Conservation (phyloP, 2,888 invertebrate genomes). For the Pammene aurita region DNA sequence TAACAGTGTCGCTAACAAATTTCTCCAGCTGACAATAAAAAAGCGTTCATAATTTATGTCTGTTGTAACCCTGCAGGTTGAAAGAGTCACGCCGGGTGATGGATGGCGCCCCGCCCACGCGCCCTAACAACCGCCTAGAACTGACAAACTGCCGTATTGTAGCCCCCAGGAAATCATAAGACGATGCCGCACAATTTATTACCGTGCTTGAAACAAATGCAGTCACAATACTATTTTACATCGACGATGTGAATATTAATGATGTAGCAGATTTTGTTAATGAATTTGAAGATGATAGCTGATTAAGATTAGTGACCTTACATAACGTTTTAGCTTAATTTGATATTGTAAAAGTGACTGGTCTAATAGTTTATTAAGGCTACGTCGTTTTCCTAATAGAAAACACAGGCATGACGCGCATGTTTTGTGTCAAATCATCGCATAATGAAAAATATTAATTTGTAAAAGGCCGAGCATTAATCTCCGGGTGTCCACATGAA, state of each 20-base stretch:
- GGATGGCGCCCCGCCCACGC: conserved; percentile 77
- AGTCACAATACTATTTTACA: conserved; percentile 44
- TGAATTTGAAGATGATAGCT: conserved; percentile 7
- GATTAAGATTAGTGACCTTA: conserved; percentile 8
- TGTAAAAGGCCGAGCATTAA: conserved; percentile 64
- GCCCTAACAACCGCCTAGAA: conserved; percentile 72
- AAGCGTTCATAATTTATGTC: conserved; percentile 73
- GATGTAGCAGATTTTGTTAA: conserved; percentile 20
- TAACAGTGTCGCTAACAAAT: conserved; percentile 76
- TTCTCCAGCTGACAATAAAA: conserved; percentile 72
- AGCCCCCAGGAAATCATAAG: conserved; percentile 69
- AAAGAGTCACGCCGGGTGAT: conserved; percentile 81
- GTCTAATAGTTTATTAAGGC: conserved; percentile 53
- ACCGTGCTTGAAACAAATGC: conserved; percentile 55
- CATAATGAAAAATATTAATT: conserved; percentile 75
- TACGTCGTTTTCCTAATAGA: conserved; percentile 60
- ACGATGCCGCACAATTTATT: conserved; percentile 68
- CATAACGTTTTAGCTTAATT: conserved; percentile 9
- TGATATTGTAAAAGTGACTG: neutral
- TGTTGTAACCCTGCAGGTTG: conserved; percentile 76
- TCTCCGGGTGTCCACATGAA: conserved; percentile 65
- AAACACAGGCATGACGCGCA: conserved; percentile 67
- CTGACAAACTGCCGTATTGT: conserved; percentile 75
- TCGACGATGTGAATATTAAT: conserved; percentile 51
- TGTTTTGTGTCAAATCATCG: conserved; percentile 75